These are phyloP conservation scores for Drosophila sp. DNA, from an alignment of 1,140 invertebrate species.

Conservation along the genomic window DNA sequence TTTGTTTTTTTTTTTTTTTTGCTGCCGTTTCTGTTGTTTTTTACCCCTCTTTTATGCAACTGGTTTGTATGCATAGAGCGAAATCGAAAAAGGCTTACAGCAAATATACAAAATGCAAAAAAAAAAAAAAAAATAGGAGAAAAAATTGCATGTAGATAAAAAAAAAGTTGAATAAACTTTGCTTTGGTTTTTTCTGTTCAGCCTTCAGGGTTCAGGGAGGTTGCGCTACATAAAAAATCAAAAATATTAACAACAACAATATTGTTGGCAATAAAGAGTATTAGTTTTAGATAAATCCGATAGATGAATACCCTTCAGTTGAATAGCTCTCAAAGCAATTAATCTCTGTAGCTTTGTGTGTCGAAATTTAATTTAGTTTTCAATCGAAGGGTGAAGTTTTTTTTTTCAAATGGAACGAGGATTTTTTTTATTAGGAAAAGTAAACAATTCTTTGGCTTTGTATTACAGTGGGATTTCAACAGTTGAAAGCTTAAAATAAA, in stretches of 20 bases:
- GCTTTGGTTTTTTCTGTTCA: conserved; percentile 21
- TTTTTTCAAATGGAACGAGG: no score
- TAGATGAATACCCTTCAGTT: background rate
- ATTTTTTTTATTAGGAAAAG: no score
- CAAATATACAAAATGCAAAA: conserved; percentile 35
- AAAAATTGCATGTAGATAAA: conserved; percentile 25
- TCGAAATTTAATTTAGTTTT: no score
- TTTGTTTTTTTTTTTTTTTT: conserved; percentile 33
- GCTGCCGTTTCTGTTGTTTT: conserved; percentile 30
- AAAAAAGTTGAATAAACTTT: conserved; percentile 74
- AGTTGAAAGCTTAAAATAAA: no score
- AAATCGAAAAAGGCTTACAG: conserved; percentile 63
- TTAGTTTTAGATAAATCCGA: background rate
- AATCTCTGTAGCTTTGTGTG: background rate
- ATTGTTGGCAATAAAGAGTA: conserved; percentile 26
- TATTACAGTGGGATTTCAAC: no score
- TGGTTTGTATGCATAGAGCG: conserved; percentile 66
- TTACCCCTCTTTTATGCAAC: conserved; percentile 49
- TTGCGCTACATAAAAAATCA: conserved; percentile 41
- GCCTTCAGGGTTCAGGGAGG: conserved; percentile 49
- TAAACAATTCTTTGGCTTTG: no score
- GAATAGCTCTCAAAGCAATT: background rate
- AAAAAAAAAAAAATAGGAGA: conserved; percentile 37
- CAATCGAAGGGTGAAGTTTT: no score
- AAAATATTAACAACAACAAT: conserved; percentile 38